Conservation (phyloP, 2,113 vertebrate genomes). For the Sinosuthora webbiana region DNA sequence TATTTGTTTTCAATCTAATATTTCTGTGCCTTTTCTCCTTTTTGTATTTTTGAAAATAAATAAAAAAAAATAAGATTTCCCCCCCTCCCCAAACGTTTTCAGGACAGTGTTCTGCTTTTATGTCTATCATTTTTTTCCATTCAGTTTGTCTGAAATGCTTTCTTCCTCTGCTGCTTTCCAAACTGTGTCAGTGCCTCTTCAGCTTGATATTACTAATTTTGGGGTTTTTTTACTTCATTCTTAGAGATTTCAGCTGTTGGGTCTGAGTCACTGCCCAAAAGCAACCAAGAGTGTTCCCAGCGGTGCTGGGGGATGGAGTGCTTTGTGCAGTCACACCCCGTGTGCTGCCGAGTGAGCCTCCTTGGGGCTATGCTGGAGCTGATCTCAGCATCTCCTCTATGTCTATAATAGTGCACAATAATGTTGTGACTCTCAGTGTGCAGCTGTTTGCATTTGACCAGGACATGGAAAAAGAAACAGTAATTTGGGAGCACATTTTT, state of each 20-base stretch:
- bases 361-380: neutral
- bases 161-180: neutral
- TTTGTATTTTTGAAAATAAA: neutral
- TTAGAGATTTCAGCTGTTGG: neutral
- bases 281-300: accelerated
- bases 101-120: neutral
- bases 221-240: neutral
- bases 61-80: too few species aligned
- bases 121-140: neutral
- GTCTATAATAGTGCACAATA: neutral
- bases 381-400: neutral
- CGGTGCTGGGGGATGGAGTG: neutral
- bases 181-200: neutral
- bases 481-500: neutral
- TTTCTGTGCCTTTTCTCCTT: neutral
- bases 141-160: neutral
- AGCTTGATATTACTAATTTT: neutral
- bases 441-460: neutral
- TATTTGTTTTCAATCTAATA: neutral
- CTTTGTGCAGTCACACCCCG: accelerated
- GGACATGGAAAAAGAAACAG: neutral
- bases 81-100: neutral
- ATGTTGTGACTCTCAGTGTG: neutral
- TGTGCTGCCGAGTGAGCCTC: accelerated
- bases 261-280: neutral